Base-by-base conservation (phyloP, 2,888 invertebrate species). In the Diarsia dahlii region DNA sequence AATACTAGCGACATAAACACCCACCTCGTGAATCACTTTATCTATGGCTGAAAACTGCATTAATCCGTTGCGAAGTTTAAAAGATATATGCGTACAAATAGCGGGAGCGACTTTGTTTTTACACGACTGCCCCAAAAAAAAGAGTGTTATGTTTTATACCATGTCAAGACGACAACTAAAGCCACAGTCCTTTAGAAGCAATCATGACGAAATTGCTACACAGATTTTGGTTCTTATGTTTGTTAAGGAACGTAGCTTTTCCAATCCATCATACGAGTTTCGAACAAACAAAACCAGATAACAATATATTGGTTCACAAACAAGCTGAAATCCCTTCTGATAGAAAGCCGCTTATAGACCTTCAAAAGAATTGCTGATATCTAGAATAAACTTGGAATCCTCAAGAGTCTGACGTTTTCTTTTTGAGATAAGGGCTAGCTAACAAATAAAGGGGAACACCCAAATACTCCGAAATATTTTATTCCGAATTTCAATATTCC, bases 301-400 rank as follows among this genome's bases (percentile, higher is more conserved):
- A 48, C 13, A 46, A 23, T 13, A 28, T 70, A 58, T 71, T 58
- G 71, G 45, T 56, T 52, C 15, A 15, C 48, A 71, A 77, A 50
- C 28, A 71, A 71, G 34, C 56, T 34, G 50, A 45, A 63, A 23
- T 56, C n/a, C 18, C 15, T 28, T 58, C 54, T 70, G 63, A 70
- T 63, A 34, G 50, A 46, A 77, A 64, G n/a, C 78, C n/a, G 62
- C 78, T 52, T 77, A 70, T n/a, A 46, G 12, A 23, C 63, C 46
- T 15, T 64, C 34, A 52, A 78, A 46, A 34, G 34, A 46, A 66
- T 73, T 78, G 80, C 23, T 56, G 45, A 78, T 71, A 28, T 64
- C 45, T 34, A 20, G 34, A 56, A n/a, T 56, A 20, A 50, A 15
- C 23, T 50, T 39, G 54, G 50, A 62, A 68, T 28, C 50, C 13